Conservation (phyloP, 2,888 invertebrate species). For the Agonum fuliginosum region DNA sequence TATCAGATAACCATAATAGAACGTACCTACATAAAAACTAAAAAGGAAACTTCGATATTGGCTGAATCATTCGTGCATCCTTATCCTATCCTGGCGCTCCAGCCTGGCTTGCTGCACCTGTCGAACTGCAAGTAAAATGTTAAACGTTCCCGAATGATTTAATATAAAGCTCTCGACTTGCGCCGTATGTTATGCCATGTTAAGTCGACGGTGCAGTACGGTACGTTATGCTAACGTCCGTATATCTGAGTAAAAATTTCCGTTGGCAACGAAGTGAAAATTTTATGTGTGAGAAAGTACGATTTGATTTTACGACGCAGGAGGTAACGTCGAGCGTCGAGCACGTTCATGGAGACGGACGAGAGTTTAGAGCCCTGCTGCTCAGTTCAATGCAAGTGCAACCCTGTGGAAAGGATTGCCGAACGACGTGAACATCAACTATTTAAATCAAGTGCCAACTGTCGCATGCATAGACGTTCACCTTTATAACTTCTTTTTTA, state of each 20-base stretch:
- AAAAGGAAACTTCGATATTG: background rate
- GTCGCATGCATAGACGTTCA: background rate
- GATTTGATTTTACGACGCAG: conserved; percentile 56
- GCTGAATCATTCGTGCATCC: background rate
- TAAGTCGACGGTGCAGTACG: conserved; percentile 17
- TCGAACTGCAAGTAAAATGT: conserved; percentile 7
- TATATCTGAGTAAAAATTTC: conserved; percentile 45
- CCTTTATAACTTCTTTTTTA: background rate
- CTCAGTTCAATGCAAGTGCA: conserved; percentile 44
- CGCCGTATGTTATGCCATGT: conserved; percentile 23
- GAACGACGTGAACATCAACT: conserved; percentile 31
- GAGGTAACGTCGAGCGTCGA: too few species aligned
- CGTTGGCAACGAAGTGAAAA: conserved; percentile 55
- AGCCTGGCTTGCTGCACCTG: conserved; percentile 48
- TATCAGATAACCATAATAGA: background rate
- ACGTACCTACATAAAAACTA: conserved; percentile 2
- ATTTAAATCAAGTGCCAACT: conserved; percentile 45
- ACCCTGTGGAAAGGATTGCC: conserved; percentile 35
- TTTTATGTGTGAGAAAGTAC: conserved; percentile 53
- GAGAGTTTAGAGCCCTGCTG: conserved; percentile 18
- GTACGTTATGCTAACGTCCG: conserved; percentile 28
- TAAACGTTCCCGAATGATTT: conserved; percentile 50
- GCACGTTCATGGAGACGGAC: conserved; percentile 28
- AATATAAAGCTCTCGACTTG: conserved; percentile 38
- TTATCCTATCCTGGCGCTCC: background rate